A percentile compares a stretch with the other conserved stretches of the same genome.
These are phyloP conservation scores for Chloebia gouldiae DNA, from an alignment of 2,113 vertebrate species.

Conservation along the genomic window DNA sequence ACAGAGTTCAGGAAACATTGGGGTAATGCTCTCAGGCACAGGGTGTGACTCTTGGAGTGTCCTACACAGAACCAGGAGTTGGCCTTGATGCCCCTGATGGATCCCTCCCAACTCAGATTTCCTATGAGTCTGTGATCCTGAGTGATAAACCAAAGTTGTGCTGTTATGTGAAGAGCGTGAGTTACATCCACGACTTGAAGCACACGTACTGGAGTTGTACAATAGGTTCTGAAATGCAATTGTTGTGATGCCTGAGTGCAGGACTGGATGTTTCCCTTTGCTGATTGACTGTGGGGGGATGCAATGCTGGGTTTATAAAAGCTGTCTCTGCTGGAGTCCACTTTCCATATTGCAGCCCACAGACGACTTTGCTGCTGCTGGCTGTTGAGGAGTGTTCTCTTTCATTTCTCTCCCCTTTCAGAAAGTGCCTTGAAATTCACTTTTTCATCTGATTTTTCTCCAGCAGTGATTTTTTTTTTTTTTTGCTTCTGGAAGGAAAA, in stretches of 20 bases:
- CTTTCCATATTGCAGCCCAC: background rate
- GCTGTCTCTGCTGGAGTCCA: background rate
- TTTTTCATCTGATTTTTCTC: background rate
- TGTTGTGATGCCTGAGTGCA: background rate
- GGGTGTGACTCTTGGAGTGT: background rate
- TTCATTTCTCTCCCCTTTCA: background rate
- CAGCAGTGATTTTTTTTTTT: background rate
- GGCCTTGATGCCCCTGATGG: rapidly evolving
- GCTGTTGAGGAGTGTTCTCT: background rate
- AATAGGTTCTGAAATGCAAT: background rate
- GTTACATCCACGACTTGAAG: background rate
- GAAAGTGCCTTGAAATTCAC: background rate
- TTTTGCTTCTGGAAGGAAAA: background rate
- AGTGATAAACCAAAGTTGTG: background rate
- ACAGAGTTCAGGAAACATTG: background rate
- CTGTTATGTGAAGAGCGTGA: background rate
- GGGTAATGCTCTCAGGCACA: rapidly evolving
- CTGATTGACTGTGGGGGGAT: rapidly evolving
- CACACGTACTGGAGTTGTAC: background rate
- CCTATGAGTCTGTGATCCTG: background rate
- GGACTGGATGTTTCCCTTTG: background rate
- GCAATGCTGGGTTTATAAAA: background rate
- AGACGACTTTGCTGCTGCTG: background rate
- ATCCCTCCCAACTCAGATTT: background rate
- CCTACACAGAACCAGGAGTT: background rate